phyloP scores from a whole-genome alignment of 2,797 vertebrate genomes.

The Smutsia temminckii region DNA sequence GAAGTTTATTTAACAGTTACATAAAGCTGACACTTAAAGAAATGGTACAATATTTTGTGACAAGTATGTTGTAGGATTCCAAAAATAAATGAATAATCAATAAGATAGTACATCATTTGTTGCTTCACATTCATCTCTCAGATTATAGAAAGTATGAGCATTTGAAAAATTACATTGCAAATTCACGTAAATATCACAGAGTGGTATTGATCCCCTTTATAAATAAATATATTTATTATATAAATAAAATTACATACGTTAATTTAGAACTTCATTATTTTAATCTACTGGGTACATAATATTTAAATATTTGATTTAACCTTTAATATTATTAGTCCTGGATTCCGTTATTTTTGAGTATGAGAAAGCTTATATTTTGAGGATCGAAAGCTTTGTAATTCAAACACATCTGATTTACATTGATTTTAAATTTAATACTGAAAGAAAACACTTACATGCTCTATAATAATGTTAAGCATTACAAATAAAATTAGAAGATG shows the following conservation, averaged over 20 bases:
- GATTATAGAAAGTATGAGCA: neutral
- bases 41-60: neutral
- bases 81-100: neutral
- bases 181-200: neutral
- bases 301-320: neutral
- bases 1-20: neutral
- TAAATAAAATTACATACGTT: too few relatives aligned
- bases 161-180: neutral
- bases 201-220: neutral
- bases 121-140: neutral
- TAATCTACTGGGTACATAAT: neutral
- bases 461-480: slow-evolving; percentile 74
- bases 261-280: neutral
- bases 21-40: neutral
- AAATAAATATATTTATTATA: too few relatives aligned
- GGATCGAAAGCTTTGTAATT: slow-evolving; percentile 48
- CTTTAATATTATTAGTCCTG: neutral
- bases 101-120: neutral
- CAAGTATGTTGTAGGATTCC: neutral
- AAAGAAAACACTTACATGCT: slow-evolving; percentile 74
- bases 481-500: slow-evolving; percentile 79
- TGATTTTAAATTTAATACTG: slow-evolving; percentile 67
- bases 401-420: slow-evolving; percentile 69
- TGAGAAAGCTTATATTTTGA: neutral
- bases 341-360: neutral